Percentiles rank a stretch among this genome's conserved stretches.
Conservation (phyloP, 2,797 vertebrate genomes). For the Sebastiscus albofasciatus region DNA sequence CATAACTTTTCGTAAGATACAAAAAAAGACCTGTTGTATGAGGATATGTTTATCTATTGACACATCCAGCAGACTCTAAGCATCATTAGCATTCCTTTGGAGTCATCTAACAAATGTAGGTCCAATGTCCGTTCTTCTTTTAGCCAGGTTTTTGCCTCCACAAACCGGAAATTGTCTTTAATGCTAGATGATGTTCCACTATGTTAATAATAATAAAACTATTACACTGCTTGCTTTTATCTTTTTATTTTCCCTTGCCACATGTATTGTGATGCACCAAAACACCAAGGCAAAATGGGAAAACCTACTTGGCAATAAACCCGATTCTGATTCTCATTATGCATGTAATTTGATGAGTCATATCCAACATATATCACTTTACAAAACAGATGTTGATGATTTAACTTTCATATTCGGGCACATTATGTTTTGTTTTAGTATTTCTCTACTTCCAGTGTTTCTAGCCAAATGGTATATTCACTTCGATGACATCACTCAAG, state of each 20-base stretch:
- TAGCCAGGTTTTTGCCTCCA: neutral
- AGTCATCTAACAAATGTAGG: neutral
- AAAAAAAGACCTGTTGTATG: too few species aligned
- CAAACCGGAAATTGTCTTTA: neutral
- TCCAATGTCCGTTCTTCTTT: neutral
- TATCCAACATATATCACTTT: neutral
- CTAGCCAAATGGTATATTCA: neutral
- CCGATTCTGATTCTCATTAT: neutral
- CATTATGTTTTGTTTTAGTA: neutral
- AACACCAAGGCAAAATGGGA: neutral
- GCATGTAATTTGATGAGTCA: neutral
- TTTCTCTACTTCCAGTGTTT: neutral
- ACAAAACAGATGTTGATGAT: slow-evolving; percentile 17
- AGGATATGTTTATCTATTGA: neutral
- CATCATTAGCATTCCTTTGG: neutral
- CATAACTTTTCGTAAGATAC: too few species aligned
- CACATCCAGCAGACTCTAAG: neutral
- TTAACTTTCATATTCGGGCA: neutral
- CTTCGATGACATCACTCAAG: slow-evolving; percentile 20
- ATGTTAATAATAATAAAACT: neutral
- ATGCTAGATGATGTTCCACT: neutral
- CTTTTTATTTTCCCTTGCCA: neutral
- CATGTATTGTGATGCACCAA: neutral
- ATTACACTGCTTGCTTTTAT: neutral
- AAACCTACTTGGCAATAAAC: neutral